phyloP scores from a whole-genome alignment of 2,888 invertebrate genomes.

The Phyto melanocephala region DNA sequence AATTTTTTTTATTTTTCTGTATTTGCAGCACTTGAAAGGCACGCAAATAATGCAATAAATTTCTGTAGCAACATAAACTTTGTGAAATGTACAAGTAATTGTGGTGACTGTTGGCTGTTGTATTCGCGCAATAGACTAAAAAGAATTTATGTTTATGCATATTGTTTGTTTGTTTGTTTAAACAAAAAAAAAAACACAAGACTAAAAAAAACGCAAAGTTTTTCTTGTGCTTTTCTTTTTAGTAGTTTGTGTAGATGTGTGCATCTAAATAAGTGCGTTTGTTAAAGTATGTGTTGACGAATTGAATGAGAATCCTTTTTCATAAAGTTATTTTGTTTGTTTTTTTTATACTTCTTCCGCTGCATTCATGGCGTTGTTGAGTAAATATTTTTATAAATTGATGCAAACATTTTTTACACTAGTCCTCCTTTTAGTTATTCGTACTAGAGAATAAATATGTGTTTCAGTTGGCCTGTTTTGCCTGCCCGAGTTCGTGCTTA shows the following conservation, averaged over 20 bases:
- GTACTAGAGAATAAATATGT: background rate
- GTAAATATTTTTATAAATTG: constrained; percentile 15
- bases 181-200: background rate
- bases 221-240: background rate
- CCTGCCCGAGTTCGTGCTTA: background rate
- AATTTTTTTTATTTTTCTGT: background rate
- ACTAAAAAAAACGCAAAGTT: constrained; percentile 15
- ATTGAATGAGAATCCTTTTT: background rate
- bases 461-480: background rate
- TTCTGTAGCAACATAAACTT: constrained; percentile 12
- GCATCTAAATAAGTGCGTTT: background rate
- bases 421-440: background rate
- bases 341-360: background rate
- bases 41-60: constrained; percentile 33
- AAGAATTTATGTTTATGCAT: constrained; percentile 53
- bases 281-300: background rate
- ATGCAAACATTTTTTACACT: background rate
- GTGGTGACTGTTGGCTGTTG: constrained; percentile 8
- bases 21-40: background rate
- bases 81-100: constrained; percentile 11
- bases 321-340: background rate
- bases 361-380: background rate
- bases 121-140: background rate
- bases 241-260: background rate
- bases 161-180: constrained; percentile 16